A percentile compares a stretch with the other conserved stretches of the same genome.
Conservation (phyloP, 2,113 vertebrate genomes). For the Cyanoderma ruficeps region DNA sequence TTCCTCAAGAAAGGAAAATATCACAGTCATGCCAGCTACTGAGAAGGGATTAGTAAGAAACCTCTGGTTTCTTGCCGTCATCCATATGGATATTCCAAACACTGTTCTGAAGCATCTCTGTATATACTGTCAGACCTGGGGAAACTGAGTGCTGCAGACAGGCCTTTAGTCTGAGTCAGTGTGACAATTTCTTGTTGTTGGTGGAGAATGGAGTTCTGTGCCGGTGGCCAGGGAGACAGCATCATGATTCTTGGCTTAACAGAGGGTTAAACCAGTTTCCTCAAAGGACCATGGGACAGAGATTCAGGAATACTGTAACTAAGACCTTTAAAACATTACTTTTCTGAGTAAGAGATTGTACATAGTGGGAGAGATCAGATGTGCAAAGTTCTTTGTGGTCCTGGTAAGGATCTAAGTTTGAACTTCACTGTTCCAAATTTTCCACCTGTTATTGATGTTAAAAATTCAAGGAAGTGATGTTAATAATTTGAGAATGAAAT, state of each 20-base stretch:
- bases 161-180: not conserved
- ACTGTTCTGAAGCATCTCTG: not conserved
- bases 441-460: conserved; percentile 30
- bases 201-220: not conserved
- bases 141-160: not conserved
- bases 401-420: not conserved
- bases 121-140: not conserved
- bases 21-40: not conserved
- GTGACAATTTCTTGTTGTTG: not conserved
- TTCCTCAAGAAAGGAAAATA: not conserved
- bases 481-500: conserved; percentile 47
- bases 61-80: not conserved
- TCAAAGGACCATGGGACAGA: not conserved
- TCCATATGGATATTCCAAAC: not conserved
- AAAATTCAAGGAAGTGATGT: conserved; percentile 32
- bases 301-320: not conserved
- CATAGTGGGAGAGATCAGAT: not conserved
- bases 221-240: not conserved
- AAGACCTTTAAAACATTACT: not conserved
- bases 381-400: not conserved
- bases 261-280: not conserved
- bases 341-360: not conserved
- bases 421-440: conserved; percentile 30
- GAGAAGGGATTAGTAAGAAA: not conserved
- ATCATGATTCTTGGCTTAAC: not conserved